Evolutionary conservation across 2,797 vertebrate species (phyloP), one percentile per base, ranked within the genome.

Genomic region (Centropyge bicolor): DNA sequence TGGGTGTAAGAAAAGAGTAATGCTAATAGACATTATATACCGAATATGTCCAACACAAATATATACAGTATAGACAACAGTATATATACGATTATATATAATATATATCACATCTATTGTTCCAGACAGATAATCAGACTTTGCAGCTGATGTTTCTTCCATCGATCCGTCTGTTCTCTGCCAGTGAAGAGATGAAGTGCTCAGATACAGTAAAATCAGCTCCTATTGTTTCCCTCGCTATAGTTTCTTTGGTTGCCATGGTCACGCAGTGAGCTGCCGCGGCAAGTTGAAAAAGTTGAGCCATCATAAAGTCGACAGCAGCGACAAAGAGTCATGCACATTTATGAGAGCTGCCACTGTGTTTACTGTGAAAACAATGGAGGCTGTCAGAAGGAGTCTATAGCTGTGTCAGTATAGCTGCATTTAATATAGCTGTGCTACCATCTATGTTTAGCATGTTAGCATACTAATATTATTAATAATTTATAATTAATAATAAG

Each of bases 201-300:
- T 22, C 16, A 57, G 22, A 35, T 36, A 14, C 10, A 40, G 69
- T 51, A 16, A 60, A 51, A 65, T 60, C 60, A 27, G 22, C 46
- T 24, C n/a, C 63, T 48, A 61, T 68, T 40, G 31, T 67, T 38
- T n/a, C 12, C 41, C n/a, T 61, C 12, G 0, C 11, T 54, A 22
- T 48, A 14, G 24, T 81, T 75, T 54, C 27, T 41, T 5, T 55
- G 40, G 54, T 71, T 76, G 45, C 55, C 46, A 66, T 48, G 2
- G 46, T 64, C 57, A 69, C 65, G 27, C 19, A 8, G 40, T 2
- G 16, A n/a, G 68, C 31, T 4, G 8, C n/a, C 8, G 5, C 4
- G 20, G 46, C 16, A 63, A 63, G 24, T 12, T 41, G 43, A 55
- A 45, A 48, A 68, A 41, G 43, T 16, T 17, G 17, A 64, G 3